Conservation (phyloP, 2,888 invertebrate species). For the Calliscelio sp. region DNA sequence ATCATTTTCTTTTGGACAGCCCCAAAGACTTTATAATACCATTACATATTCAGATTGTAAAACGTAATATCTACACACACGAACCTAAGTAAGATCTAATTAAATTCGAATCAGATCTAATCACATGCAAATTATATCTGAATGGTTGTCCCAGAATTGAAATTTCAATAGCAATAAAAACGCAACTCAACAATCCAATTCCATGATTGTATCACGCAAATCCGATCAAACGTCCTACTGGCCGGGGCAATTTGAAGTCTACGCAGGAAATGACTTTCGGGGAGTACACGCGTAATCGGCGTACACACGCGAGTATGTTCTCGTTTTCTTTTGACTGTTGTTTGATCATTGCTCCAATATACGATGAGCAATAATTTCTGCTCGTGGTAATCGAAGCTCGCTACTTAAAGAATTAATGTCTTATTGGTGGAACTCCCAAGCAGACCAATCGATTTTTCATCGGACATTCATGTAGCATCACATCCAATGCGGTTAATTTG, state of each 20-base stretch:
- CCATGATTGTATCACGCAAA: conserved; percentile 65
- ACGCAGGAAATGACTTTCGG: conserved; percentile 74
- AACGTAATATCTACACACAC: too few relatives aligned
- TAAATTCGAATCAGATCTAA: background rate
- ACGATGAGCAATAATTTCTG: conserved; percentile 78
- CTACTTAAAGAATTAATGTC: conserved; percentile 71
- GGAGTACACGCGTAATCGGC: conserved; percentile 65
- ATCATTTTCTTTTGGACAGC: too few relatives aligned
- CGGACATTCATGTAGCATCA: too few relatives aligned
- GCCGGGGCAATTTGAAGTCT: conserved; percentile 59
- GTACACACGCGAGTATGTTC: conserved; percentile 57
- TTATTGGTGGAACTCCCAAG: conserved; percentile 74
- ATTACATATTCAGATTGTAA: too few relatives aligned
- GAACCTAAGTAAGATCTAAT: background rate
- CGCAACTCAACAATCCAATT: conserved; percentile 36
- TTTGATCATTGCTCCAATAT: conserved; percentile 71
- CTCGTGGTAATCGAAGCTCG: conserved; percentile 78
- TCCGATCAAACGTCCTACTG: conserved; percentile 65
- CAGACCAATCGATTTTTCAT: conserved; percentile 46
- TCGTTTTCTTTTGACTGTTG: conserved; percentile 72
- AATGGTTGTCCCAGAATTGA: conserved; percentile 13
- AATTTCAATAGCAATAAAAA: conserved; percentile 24
- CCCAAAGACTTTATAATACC: too few relatives aligned
- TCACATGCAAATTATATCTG: background rate
- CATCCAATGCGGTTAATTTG: too few relatives aligned